Percentiles rank a stretch among this genome's conserved stretches.
These are phyloP conservation scores for Drosophila athabasca DNA, from an alignment of 1,140 invertebrate species.

Conservation along the genomic window DNA sequence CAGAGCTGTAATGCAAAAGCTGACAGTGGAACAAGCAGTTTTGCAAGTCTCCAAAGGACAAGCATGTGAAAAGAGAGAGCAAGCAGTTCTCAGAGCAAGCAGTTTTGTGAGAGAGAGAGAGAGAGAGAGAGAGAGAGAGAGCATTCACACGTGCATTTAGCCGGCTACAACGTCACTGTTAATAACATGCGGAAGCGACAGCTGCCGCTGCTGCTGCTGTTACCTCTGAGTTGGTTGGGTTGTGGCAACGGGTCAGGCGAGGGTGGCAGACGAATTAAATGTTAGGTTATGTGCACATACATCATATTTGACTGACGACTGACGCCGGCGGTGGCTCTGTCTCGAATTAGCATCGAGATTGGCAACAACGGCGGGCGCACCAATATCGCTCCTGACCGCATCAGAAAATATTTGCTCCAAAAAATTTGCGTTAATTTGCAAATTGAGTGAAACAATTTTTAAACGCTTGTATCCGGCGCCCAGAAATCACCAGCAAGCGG, in stretches of 20 bases:
- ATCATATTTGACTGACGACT: no score
- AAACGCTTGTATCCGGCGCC: conserved; percentile 21
- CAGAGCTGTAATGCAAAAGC: no score
- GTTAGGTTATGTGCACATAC: conserved; percentile 21
- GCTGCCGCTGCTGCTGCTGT: conserved; percentile 6
- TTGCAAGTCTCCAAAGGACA: no score
- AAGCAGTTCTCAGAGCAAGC: no score
- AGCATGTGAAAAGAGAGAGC: no score
- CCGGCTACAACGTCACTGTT: conserved; percentile 60
- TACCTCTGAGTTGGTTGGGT: conserved; percentile 11
- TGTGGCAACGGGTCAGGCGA: conserved; percentile 14
- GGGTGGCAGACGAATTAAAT: conserved; percentile 48
- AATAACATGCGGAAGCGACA: conserved; percentile 53
- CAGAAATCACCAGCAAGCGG: conserved; percentile 10
- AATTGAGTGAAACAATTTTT: conserved; percentile 24
- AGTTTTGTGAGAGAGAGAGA: no score
- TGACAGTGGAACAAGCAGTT: no score
- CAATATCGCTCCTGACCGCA: conserved; percentile 1
- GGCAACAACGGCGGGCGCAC: no score
- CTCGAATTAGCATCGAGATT: no score
- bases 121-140: no score
- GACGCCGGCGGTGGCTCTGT: no score
- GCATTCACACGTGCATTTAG: conserved; percentile 6
- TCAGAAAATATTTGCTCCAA: conserved; percentile 1
- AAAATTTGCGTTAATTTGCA: neutral